phyloP scores from a whole-genome alignment of 1,140 invertebrate species.

The Orchesella cincta region DNA sequence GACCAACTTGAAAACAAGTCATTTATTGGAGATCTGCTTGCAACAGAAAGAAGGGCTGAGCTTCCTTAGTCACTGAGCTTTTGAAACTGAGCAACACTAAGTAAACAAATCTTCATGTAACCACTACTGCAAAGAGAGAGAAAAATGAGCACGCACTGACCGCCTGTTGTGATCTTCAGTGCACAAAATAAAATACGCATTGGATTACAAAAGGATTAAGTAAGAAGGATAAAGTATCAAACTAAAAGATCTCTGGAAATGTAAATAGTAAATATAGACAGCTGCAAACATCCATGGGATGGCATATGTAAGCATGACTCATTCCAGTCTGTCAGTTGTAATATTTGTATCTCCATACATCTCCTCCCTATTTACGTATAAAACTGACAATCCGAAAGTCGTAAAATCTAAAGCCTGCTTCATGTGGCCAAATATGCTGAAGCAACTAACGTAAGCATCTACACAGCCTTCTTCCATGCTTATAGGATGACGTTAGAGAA shows the following conservation, averaged over 20 bases:
- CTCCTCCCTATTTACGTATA: slow-evolving; percentile 10
- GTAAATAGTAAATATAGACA: slow-evolving; percentile 17
- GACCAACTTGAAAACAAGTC: no score
- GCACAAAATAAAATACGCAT: not conserved
- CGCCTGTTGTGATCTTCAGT: not conserved
- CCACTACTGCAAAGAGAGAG: not conserved
- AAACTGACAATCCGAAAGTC: slow-evolving; percentile 21
- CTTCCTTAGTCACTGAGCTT: no score
- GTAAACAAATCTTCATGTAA: no score
- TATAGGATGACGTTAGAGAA: no score
- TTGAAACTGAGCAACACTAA: no score
- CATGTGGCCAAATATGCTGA: no score
- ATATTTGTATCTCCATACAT: not conserved
- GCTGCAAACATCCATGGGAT: slow-evolving; percentile 23
- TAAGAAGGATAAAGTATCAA: slow-evolving; percentile 15
- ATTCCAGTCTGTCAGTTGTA: no score
- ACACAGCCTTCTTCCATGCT: no score
- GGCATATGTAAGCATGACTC: slow-evolving; percentile 25
- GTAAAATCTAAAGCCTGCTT: no score
- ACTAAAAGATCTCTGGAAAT: not conserved
- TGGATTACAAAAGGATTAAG: slow-evolving; percentile 22
- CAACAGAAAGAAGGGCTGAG: no score
- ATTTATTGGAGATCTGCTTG: no score
- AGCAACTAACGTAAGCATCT: no score
- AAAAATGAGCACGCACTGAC: slow-evolving; percentile 2